Evolutionary conservation across 1,140 invertebrate genomes (phyloP).

Genomic region (Drosophila sproati): DNA sequence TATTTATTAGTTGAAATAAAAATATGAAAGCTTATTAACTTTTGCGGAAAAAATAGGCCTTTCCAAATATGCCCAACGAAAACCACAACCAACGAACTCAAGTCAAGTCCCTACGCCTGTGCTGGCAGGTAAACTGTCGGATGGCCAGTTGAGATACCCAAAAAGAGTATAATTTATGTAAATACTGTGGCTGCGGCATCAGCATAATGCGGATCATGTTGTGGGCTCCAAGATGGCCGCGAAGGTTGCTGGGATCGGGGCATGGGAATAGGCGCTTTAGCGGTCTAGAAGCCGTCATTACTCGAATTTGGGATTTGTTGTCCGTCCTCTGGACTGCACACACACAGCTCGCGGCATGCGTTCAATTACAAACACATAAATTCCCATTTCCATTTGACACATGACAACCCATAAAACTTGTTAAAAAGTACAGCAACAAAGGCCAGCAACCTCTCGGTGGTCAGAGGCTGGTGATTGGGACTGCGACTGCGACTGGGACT

Average conservation of each 20-base stretch:
- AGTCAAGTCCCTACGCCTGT: neutral
- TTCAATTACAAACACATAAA: slow-evolving; percentile 84
- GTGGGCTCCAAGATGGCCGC: slow-evolving; percentile 47
- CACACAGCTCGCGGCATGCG: slow-evolving; percentile 59
- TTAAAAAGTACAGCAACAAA: slow-evolving; percentile 80
- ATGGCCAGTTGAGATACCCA: slow-evolving; percentile 57
- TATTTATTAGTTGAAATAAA: too few species aligned
- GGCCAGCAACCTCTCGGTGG: slow-evolving; percentile 56
- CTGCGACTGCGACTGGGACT: slow-evolving; percentile 27
- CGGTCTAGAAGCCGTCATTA: slow-evolving; percentile 9
- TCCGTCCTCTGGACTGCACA: slow-evolving; percentile 22
- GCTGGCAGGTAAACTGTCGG: slow-evolving; percentile 17
- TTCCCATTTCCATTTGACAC: slow-evolving; percentile 84
- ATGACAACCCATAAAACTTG: slow-evolving; percentile 84
- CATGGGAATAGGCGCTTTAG: slow-evolving; percentile 3
- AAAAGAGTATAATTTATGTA: slow-evolving; percentile 76
- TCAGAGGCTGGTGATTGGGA: slow-evolving; percentile 24
- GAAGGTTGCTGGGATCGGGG: neutral
- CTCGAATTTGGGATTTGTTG: slow-evolving; percentile 41
- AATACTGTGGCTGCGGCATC: slow-evolving; percentile 55
- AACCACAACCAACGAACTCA: neutral
- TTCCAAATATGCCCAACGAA: too few species aligned
- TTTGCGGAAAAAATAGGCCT: too few species aligned
- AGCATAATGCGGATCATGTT: slow-evolving; percentile 56
- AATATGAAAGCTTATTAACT: too few species aligned